phyloP scores from a whole-genome alignment of 1,140 invertebrate species.

The Phortica variegata region DNA sequence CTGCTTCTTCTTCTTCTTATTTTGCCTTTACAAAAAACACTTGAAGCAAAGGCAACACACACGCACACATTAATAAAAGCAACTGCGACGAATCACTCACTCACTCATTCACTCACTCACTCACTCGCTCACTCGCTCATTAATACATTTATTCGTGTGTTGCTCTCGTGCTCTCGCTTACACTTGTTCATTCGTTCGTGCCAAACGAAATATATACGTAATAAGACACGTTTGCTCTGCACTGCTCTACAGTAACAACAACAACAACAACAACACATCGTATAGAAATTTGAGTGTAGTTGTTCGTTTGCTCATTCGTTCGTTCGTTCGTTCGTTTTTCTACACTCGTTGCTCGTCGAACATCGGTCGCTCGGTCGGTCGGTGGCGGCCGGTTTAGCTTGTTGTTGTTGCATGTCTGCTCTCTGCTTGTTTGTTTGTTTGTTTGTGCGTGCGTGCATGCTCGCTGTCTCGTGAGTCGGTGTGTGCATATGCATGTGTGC shows the following conservation, averaged over 20 bases:
- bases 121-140: constrained; percentile 10
- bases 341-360: constrained; percentile 8
- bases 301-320: neutral
- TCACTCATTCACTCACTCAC: constrained; percentile 9
- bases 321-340: constrained; percentile 3
- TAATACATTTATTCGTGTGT: neutral
- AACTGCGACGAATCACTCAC: constrained; percentile 9
- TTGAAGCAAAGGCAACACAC: constrained; percentile 7
- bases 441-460: neutral
- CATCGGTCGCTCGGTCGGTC: neutral
- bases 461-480: neutral
- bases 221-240: too few species aligned
- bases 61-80: constrained; percentile 9
- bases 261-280: too few species aligned
- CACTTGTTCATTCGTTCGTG: constrained; percentile 5
- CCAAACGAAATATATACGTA: too few species aligned
- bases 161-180: neutral
- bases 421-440: neutral
- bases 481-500: neutral
- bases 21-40: constrained; percentile 14
- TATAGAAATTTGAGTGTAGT: too few species aligned
- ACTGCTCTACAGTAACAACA: too few species aligned
- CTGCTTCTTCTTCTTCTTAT: constrained; percentile 39
- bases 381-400: neutral
- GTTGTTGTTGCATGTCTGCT: neutral